Conservation (phyloP, 2,888 invertebrate species). For the Athalia circularis region DNA sequence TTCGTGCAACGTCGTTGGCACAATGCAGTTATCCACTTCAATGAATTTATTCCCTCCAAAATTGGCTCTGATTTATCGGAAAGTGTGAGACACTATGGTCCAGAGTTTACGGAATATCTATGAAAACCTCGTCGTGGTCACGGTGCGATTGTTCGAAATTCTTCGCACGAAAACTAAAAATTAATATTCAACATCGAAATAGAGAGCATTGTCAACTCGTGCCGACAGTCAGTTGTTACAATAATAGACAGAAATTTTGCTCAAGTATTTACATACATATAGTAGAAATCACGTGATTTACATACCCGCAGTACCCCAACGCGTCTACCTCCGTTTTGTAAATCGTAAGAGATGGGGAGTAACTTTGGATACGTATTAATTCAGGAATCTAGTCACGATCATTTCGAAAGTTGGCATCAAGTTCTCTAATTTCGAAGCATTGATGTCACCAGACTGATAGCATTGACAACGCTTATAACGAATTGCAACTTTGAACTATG, state of each 20-base stretch:
- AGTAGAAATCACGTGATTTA: constrained; percentile 16
- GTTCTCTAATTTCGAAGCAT: constrained; percentile 39
- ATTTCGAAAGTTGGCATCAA: constrained; percentile 29
- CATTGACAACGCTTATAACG: constrained; percentile 5
- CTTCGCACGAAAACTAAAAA: background rate
- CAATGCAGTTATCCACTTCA: constrained; percentile 71
- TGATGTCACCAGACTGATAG: constrained; percentile 26
- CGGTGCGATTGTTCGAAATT: too few relatives aligned
- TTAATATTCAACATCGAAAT: background rate
- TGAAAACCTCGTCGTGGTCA: constrained; percentile 1
- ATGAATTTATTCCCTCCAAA: constrained; percentile 64
- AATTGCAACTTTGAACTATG: background rate
- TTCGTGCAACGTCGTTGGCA: constrained; percentile 71
- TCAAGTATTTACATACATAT: constrained; percentile 22
- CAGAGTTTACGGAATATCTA: background rate
- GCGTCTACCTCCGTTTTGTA: background rate
- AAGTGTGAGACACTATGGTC: constrained; percentile 26
- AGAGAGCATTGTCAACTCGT: background rate
- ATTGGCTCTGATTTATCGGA: constrained; percentile 43
- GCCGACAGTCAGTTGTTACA: constrained; percentile 7
- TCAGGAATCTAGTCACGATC: constrained; percentile 37
- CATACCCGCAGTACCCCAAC: constrained; percentile 5
- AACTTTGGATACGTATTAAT: constrained; percentile 33
- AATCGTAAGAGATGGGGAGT: constrained; percentile 25
- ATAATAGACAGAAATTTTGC: constrained; percentile 29